Percentiles rank a stretch among this genome's conserved stretches.
Conservation (phyloP, 2,888 invertebrate genomes). For the Pilophorus perplexus region DNA sequence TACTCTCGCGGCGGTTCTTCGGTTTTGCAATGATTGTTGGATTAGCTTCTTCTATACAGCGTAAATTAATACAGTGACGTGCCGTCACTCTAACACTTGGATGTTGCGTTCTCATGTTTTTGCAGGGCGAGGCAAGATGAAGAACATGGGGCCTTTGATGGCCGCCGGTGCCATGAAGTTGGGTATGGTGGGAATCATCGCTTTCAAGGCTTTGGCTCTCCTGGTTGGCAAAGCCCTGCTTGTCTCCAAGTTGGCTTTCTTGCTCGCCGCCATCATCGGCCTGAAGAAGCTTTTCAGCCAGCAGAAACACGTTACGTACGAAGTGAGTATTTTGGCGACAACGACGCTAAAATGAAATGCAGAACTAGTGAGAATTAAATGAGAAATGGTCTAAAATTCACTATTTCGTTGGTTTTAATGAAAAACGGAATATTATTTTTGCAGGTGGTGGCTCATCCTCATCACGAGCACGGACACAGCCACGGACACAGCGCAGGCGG, state of each 20-base stretch:
- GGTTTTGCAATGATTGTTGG: too few relatives aligned
- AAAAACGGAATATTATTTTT: too few relatives aligned
- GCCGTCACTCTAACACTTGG: too few relatives aligned
- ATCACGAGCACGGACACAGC: constrained; percentile 57
- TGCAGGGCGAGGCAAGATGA: constrained; percentile 63
- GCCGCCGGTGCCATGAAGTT: constrained; percentile 77
- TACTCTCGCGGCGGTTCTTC: too few relatives aligned
- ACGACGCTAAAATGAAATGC: too few relatives aligned
- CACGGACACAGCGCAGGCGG: constrained; percentile 51
- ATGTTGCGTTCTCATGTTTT: too few relatives aligned
- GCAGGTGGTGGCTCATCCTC: constrained; percentile 67
- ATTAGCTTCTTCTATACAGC: too few relatives aligned
- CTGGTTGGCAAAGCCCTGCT: constrained; percentile 82
- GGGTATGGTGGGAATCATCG: constrained; percentile 73
- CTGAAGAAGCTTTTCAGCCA: constrained; percentile 77
- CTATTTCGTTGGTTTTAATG: too few relatives aligned
- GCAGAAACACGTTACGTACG: constrained; percentile 71
- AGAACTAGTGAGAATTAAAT: too few relatives aligned
- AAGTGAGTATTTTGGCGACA: constrained; percentile 53
- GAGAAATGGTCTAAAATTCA: too few relatives aligned
- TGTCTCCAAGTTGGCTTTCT: constrained; percentile 78
- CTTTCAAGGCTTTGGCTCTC: constrained; percentile 75
- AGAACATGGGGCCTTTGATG: constrained; percentile 70
- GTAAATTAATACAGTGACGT: too few relatives aligned
- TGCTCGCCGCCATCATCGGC: constrained; percentile 76